Evolutionary conservation across 2,888 invertebrate species (phyloP), one percentile per base, ranked within the genome.

Genomic region (Electrophaes corylata): DNA sequence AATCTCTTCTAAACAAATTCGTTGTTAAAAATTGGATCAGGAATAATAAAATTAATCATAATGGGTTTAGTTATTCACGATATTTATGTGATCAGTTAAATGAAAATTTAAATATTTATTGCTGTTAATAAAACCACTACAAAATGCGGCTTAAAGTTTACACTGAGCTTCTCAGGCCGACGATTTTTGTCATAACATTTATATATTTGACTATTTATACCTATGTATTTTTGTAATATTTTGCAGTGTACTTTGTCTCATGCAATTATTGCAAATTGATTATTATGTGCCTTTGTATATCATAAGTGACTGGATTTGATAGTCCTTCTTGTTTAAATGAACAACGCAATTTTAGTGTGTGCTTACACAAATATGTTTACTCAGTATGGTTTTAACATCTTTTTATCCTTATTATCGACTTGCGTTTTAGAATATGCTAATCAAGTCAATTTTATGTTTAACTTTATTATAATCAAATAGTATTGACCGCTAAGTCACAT

Each of bases 241-340:
- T 84, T 83, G 81, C 81, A 73, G 73, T 73, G 71, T 66, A 74
- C 69, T 74, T 77, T 76, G 77, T 73, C 69, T 78, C 78, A 73
- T 76, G 73, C 79, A 73, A 83, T 84, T 83, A 84, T 84, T 84
- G 81, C 84, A 86, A 81, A 88, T 84, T 83, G 78, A 88, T 85
- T 90, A 81, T 90, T 88, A 88, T 79, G 91, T 91, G 91, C 91
- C 91, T 91, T 86, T 86, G 75, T 82, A 80, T 72, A 80, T 81
- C 73, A 76, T 79, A 83, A 83, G 80, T 80, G 83, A 90, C 85
- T 84, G 88, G 90, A 88, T 88, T 89, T 89, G 82, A 88, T 83
- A 81, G 81, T 85, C 81, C 78, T 83, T 80, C 16, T 80, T 84
- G 72, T 80, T 79, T 70, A 78, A 75, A 46, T 31, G 75, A 78